Conservation (phyloP, 1,140 invertebrate genomes). For the Monomorium pharaonis region DNA sequence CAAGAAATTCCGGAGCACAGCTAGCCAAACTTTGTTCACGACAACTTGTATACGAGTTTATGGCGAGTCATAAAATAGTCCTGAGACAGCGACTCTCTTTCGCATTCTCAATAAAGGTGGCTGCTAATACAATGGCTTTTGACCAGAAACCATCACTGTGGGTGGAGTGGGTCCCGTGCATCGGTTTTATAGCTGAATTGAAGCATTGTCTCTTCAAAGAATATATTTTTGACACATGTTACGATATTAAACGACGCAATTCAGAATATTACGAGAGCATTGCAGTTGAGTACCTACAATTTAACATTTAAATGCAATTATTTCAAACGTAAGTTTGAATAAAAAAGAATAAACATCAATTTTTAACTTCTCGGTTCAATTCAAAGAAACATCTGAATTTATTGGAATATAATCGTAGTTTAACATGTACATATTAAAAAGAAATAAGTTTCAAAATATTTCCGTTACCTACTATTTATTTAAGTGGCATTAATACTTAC, state of each 20-base stretch:
- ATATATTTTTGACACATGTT: neutral
- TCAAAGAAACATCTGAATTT: neutral
- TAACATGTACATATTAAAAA: neutral
- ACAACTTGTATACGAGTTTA: slow-evolving; percentile 50
- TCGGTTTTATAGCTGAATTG: slow-evolving; percentile 22
- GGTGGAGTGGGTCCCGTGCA: neutral
- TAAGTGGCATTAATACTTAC: neutral
- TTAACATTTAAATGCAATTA: neutral
- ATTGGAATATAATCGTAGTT: neutral
- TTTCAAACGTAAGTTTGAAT: neutral
- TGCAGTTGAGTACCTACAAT: neutral
- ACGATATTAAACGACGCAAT: neutral
- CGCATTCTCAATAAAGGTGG: slow-evolving; percentile 55
- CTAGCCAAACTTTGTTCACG: slow-evolving; percentile 8
- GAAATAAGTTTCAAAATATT: neutral
- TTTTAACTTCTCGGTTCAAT: neutral
- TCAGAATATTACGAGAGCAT: neutral
- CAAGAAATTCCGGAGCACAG: slow-evolving; percentile 23
- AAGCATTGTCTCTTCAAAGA: neutral
- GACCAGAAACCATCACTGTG: slow-evolving; percentile 2
- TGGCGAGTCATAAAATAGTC: slow-evolving; percentile 55
- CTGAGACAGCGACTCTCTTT: slow-evolving; percentile 50
- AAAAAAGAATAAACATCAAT: neutral
- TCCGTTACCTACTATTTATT: neutral
- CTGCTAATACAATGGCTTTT: slow-evolving; percentile 55